Conservation (phyloP, 2,113 vertebrate species). For the Phrynosoma platyrhinos region DNA sequence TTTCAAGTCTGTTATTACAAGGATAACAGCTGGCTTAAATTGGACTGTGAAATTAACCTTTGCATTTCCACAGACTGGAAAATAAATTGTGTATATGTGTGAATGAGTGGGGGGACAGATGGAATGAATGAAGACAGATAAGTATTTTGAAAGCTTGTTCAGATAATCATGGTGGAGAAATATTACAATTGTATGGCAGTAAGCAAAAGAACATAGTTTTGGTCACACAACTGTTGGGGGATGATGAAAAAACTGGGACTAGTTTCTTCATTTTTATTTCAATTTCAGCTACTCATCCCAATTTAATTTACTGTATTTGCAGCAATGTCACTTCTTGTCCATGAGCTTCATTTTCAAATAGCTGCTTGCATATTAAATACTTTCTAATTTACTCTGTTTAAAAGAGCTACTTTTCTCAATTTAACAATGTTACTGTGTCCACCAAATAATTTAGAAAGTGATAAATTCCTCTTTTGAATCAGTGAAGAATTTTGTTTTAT, state of each 20-base stretch:
- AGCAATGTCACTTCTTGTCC: neutral
- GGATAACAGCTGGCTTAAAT: conserved; percentile 33
- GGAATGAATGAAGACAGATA: conserved; percentile 2
- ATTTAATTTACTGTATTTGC: conserved; percentile 28
- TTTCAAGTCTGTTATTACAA: conserved; percentile 48
- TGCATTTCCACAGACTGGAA: conserved; percentile 12
- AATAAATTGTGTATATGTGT: neutral
- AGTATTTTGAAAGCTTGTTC: neutral
- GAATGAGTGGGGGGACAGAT: neutral
- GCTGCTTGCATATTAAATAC: neutral
- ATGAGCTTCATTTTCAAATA: neutral
- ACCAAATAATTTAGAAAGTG: neutral
- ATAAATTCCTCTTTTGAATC: neutral
- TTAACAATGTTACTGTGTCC: conserved; percentile 35
- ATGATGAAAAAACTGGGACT: neutral
- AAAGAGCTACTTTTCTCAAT: neutral
- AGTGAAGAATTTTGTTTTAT: conserved; percentile 17
- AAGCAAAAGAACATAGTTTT: neutral
- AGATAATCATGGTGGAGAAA: neutral
- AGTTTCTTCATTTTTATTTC: neutral
- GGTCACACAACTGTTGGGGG: neutral
- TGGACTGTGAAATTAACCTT: conserved; percentile 22
- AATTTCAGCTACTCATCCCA: neutral
- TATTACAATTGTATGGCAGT: conserved; percentile 14
- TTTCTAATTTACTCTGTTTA: conserved; percentile 18